A percentile compares a stretch with the other conserved stretches of the same genome.
These are phyloP conservation scores for Agrochola lota DNA, from an alignment of 2,888 invertebrate genomes.

Conservation along the genomic window DNA sequence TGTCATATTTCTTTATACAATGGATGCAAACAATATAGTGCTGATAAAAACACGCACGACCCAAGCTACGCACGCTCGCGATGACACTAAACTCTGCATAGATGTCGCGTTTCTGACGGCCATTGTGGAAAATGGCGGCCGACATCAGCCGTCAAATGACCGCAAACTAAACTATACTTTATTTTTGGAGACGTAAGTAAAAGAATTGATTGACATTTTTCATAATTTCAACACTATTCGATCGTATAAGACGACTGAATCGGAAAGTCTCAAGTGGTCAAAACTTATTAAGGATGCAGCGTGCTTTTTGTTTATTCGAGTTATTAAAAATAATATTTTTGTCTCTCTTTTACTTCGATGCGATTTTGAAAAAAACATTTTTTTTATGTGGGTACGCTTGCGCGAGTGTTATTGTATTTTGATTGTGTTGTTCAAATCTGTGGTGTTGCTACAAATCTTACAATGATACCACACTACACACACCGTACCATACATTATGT, in stretches of 20 bases:
- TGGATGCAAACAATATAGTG: constrained; percentile 84
- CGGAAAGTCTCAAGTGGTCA: constrained; percentile 70
- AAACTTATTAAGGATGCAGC: constrained; percentile 47
- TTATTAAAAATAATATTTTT: constrained; percentile 73
- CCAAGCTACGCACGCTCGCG: constrained; percentile 80
- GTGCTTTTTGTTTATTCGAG: constrained; percentile 72
- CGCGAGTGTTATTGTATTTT: constrained; percentile 38
- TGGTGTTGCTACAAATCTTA: constrained; percentile 17
- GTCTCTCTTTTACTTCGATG: constrained; percentile 75
- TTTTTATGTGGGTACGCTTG: constrained; percentile 49
- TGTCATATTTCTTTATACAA: constrained; percentile 85
- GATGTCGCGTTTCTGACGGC: constrained; percentile 86
- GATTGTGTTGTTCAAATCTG: constrained; percentile 24
- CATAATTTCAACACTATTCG: constrained; percentile 76
- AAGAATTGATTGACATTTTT: constrained; percentile 59
- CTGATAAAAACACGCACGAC: constrained; percentile 74
- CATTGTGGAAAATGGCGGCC: constrained; percentile 88
- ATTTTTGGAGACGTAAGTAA: rapidly evolving
- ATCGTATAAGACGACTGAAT: constrained; percentile 82
- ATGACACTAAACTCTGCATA: constrained; percentile 87
- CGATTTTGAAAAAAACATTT: constrained; percentile 72
- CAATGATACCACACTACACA: not conserved
- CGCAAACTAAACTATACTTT: constrained; percentile 70
- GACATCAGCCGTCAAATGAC: constrained; percentile 80
- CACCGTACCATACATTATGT: not conserved